Conservation (phyloP, 35 echinoderm and acorn worm species). For the Patiria miniata region DNA sequence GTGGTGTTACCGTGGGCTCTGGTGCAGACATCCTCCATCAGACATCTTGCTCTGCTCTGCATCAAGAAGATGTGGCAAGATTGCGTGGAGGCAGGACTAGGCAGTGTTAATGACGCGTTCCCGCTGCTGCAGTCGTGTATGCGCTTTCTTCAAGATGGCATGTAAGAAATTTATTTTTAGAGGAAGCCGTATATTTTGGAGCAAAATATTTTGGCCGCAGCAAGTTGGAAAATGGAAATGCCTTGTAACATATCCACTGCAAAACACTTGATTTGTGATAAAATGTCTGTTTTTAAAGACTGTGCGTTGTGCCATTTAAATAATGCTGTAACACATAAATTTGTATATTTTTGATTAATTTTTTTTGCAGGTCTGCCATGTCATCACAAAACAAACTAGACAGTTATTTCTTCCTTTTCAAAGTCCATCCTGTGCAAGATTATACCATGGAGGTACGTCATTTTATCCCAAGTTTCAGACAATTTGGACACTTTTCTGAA, state of each 20-base stretch:
- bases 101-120: constrained; percentile 51
- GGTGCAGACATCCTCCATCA: constrained; percentile 64
- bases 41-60: constrained; percentile 67
- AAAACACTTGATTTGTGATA: background rate
- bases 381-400: constrained; percentile 46
- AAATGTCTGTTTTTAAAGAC: no score
- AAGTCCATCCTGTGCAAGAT: constrained; percentile 62
- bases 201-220: no score
- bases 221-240: background rate
- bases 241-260: background rate
- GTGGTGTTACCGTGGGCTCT: constrained; percentile 69
- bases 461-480: no score
- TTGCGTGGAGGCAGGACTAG: constrained; percentile 51
- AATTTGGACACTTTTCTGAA: no score
- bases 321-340: background rate
- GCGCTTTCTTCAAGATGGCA: constrained; percentile 67
- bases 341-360: background rate
- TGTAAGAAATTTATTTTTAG: constrained; percentile 27
- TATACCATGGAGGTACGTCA: constrained; percentile 78
- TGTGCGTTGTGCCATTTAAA: background rate
- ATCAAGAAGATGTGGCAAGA: constrained; percentile 83
- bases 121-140: constrained; percentile 79
- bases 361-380: background rate
- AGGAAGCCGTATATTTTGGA: background rate
- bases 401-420: constrained; percentile 69